Base-by-base conservation (phyloP, 2,888 invertebrate genomes). In the Polydrusus tereticollis region DNA sequence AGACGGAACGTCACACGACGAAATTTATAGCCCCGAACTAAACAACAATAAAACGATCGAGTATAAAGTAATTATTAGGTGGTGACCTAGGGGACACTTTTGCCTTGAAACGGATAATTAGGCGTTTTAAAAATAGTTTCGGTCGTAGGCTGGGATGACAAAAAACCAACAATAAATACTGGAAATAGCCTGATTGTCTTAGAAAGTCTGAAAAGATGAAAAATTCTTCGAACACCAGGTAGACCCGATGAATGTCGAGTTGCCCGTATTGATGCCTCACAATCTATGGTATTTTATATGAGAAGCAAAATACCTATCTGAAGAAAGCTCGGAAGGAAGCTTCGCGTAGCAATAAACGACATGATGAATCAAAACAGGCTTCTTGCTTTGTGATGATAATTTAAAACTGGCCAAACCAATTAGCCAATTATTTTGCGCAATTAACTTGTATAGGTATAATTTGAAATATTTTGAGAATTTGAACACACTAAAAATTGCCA, bases 21-120 rank as follows among this genome's bases (percentile, higher is more conserved):
- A 38, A 55, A 65, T 65, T 65, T 65, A 65, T 65, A 26, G 55
- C 36, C 52, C 41, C 26, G 43, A 26, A 55, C 23, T 43, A 65
- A 65, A 60, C 43, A 43, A 58, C 41, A 58, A 58, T 41, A 63
- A 50, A 55, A 47, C 45, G 47, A 45, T 62, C 41, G 45, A 62
- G 52, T 55, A 55, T 29, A 55, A 55, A 21, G 43, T 58, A 58
- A 43, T 59, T 59, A 59, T 59, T 59, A 59, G 38, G 43, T 38
- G 59, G 26, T 43, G 58, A 36, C 16, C 38, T 43, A 43, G 3
- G 59, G 59, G 16, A 10, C 14, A 5, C 47, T 47, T 21, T 38
- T 8, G 45, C 21, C 21, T 47, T 12, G 20, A 43, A 43, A 12
- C 5, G 5, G 33, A 29, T 47, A 12, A 14, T 5, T 50, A n/a